Base-by-base conservation (phyloP, 2,888 invertebrate species). In the Caenorhabditis drosophilae region DNA sequence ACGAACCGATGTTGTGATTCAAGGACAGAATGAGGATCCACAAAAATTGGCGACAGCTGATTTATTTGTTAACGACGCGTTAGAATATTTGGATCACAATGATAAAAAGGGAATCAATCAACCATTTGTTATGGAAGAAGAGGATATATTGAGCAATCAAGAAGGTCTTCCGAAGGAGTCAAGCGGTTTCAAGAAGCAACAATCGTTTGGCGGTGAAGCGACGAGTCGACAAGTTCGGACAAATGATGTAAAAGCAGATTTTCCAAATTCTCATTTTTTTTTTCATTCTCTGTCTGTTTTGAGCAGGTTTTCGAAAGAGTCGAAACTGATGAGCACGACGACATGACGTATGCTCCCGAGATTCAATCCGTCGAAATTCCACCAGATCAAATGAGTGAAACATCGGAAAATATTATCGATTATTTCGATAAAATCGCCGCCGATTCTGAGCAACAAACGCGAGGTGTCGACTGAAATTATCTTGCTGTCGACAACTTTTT, bases 361-460 rank as follows among this genome's bases (percentile, higher is more conserved):
- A 82, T 82, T 31, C 81, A 82, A 44, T 78, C 79, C n/a, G 75
- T 81, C 7, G 80, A 82, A 56, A 78, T 81, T 50, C 82, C 82
- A 6, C 82, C 82, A 2, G 82, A 82, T 68, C 82, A 81, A 60
- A 53, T 82, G 70, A 80, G 80, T 40, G 78, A 82, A 54, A 72
- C 72, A 25, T 78, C 78, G 22, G 75, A 78, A 34, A 74, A 81
- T 41, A 70, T 78, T 16, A 70, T 70, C 44, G 77, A 75, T n/a
- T 73, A 75, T 49, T 70, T 75, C 20, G 73, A 73, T 40, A 60
- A 64, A 12, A 62, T 67, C 11, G 70, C 73, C 3, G 71, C 68
- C 25, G 67, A 70, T 12, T 53, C 57, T 4, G 70, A 63, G 36
- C 53, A 45, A 4, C 63, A 63, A 34, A 58, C n/a, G n/a, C n/a